Evolutionary conservation across 2,888 invertebrate species (phyloP), one percentile per base, ranked within the genome.

Genomic region (Abrostola tripartita): DNA sequence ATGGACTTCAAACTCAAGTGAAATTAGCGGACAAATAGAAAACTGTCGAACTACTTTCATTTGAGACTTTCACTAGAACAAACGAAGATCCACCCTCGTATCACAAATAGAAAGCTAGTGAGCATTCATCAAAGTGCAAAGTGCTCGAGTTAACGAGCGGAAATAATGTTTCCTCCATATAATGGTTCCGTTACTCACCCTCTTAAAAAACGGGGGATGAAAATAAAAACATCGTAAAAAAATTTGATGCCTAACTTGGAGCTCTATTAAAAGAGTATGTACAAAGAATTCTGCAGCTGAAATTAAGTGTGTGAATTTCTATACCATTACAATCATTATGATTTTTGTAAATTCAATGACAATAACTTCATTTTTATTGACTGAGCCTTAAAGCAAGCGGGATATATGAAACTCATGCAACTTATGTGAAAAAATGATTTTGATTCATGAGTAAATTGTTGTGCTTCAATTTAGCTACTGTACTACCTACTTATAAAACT

Each of bases 91-190:
- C 84, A 87, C 82, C 84, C 84, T 81, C 84, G 66, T 81, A 81
- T 85, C 81, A 81, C 81, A 84, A 85, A 85, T 83, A 86, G 85
- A 84, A 85, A 85, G 85, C 87, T 88, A 89, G 88, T 90, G 85
- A 90, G 89, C 91, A 92, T 93, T 92, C 90, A 91, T 92, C 92
- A 92, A 92, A 90, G 88, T 85, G 90, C 86, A 90, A 90, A 91
- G 90, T 89, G 85, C 89, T 91, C 80, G 86, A 89, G 83, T 92
- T 93, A 93, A 93, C 92, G 92, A 91, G 91, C 93, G 93, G 93
- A 94, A 92, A 89, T 90, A 90, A 92, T 91, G 90, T 89, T 92
- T 92, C 93, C 93, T 92, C 87, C 83, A 85, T 82, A 86, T 93
- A 92, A 93, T 92, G 92, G 92, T 90, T 89, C 89, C 90, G 89